Percentiles rank a stretch among this genome's conserved stretches.
Conservation (phyloP, 2,797 vertebrate genomes). For the Acipenser transmontanus region DNA sequence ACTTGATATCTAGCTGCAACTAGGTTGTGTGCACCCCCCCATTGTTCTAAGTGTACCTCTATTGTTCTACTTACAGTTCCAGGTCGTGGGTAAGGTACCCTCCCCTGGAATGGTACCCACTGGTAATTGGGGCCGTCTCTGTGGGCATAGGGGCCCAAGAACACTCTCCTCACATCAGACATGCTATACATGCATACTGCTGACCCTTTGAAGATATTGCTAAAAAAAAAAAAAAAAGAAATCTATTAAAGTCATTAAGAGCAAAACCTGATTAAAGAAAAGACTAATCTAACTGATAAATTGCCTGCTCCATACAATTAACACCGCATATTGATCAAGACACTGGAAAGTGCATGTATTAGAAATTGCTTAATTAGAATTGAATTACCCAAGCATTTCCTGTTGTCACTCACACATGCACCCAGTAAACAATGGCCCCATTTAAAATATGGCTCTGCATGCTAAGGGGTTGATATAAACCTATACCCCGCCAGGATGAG, state of each 20-base stretch:
- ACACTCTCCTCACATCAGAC: constrained; percentile 89
- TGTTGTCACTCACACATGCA: constrained; percentile 4
- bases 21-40: too few species aligned
- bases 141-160: constrained; percentile 91
- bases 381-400: constrained; percentile 52
- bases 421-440: too few species aligned
- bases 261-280: constrained; percentile 12
- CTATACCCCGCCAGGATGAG: too few species aligned
- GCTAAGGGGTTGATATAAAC: too few species aligned
- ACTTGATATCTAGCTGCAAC: too few species aligned
- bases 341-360: constrained; percentile 59
- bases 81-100: constrained; percentile 91
- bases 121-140: constrained; percentile 94
- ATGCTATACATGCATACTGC: constrained; percentile 96
- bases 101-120: constrained; percentile 92
- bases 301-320: constrained; percentile 8
- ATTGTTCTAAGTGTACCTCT: constrained; percentile 6
- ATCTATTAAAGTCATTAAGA: constrained; percentile 20
- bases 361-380: constrained; percentile 60
- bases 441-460: too few species aligned
- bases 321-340: constrained; percentile 34
- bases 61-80: constrained; percentile 80
- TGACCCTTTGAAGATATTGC: constrained; percentile 96
- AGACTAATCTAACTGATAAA: constrained; percentile 15
- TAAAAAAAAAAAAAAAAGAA: constrained; percentile 30